Conservation (phyloP, 2,797 vertebrate genomes). For the Cyprinodon diabolis region DNA sequence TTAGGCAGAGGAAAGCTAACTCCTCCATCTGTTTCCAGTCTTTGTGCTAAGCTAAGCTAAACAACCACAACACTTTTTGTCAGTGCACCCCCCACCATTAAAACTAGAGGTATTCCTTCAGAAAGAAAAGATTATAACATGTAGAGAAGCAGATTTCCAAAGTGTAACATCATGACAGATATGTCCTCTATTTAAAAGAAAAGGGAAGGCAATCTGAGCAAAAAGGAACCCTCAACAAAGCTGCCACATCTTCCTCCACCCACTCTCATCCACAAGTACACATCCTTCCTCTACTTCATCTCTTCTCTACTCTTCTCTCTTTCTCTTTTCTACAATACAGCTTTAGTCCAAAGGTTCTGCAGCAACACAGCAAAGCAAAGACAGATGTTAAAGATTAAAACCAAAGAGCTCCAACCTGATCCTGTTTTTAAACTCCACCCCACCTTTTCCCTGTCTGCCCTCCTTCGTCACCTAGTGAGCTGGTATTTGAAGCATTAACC, state of each 20-base stretch:
- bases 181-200: conserved; percentile 18
- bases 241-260: conserved; percentile 55
- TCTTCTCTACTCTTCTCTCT: conserved; percentile 49
- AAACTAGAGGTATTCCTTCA: neutral
- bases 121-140: conserved; percentile 3
- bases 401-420: conserved; percentile 84
- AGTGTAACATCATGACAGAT: neutral
- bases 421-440: conserved; percentile 64
- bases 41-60: conserved; percentile 24
- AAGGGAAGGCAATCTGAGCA: conserved; percentile 31
- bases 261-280: conserved; percentile 44
- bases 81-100: neutral
- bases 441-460: conserved; percentile 29
- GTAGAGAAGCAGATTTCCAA: neutral
- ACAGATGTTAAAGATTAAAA: conserved; percentile 81
- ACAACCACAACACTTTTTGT: neutral
- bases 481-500: conserved; percentile 82
- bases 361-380: conserved; percentile 75
- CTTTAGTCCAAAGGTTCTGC: conserved; percentile 85
- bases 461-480: conserved; percentile 75
- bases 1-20: neutral
- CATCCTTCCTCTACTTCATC: conserved; percentile 36
- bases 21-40: conserved; percentile 22
- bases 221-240: conserved; percentile 42
- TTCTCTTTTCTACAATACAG: conserved; percentile 75